Conservation (phyloP, 2,113 vertebrate species). For the Aepyceros melampus region DNA sequence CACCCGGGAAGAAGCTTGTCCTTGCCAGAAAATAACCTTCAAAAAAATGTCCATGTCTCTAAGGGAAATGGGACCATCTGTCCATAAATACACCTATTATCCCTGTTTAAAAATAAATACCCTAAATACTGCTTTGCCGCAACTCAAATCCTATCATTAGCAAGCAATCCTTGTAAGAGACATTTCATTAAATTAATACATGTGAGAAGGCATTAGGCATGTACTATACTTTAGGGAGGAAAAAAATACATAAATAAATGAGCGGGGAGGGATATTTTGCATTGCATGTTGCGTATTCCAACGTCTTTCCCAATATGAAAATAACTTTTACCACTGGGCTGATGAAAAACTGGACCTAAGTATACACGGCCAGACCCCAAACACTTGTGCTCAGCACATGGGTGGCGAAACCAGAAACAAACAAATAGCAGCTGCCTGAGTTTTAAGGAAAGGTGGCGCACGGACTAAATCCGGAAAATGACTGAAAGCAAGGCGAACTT, state of each 20-base stretch:
- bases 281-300: slow-evolving; percentile 48
- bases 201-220: slow-evolving; percentile 33
- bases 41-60: slow-evolving; percentile 77
- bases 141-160: slow-evolving; percentile 81
- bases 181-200: slow-evolving; percentile 74
- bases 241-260: slow-evolving; percentile 67
- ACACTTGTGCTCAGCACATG: slow-evolving; percentile 14
- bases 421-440: neutral
- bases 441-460: neutral
- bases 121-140: slow-evolving; percentile 74
- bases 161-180: slow-evolving; percentile 56
- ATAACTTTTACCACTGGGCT: slow-evolving; percentile 59
- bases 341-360: slow-evolving; percentile 52
- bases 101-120: slow-evolving; percentile 65
- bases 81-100: slow-evolving; percentile 79
- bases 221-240: slow-evolving; percentile 51
- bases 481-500: slow-evolving; percentile 1
- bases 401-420: neutral
- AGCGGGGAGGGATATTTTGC: slow-evolving; percentile 49
- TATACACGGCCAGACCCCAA: slow-evolving; percentile 39
- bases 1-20: slow-evolving; percentile 70
- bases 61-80: slow-evolving; percentile 58
- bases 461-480: slow-evolving; percentile 31
- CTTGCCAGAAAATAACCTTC: slow-evolving; percentile 70
- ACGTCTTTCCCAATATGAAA: slow-evolving; percentile 43